phyloP scores from a whole-genome alignment of 2,113 vertebrate genomes.

The western clawed frog (Xenopus tropicalis) region DNA sequence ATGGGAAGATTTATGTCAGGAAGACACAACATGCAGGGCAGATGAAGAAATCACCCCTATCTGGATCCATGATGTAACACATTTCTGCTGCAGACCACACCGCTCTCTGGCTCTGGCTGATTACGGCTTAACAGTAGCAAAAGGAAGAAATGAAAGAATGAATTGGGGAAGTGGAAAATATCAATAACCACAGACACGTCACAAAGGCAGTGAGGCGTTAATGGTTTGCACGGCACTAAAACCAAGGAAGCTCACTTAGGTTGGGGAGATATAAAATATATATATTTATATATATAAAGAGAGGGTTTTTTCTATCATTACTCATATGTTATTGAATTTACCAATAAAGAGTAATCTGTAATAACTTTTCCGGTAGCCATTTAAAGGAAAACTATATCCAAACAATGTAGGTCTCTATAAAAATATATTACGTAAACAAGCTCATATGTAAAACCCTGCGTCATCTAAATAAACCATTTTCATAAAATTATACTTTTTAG shows the following conservation, averaged over 20 bases:
- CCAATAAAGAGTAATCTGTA: too few relatives aligned
- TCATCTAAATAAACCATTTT: too few relatives aligned
- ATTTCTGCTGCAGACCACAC: background rate
- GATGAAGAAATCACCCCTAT: background rate
- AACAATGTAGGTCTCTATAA: too few relatives aligned
- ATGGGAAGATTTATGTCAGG: background rate
- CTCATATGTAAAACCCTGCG: too few relatives aligned
- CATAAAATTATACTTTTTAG: too few relatives aligned
- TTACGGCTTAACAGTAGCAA: background rate
- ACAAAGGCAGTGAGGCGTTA: constrained; percentile 8
- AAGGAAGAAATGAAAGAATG: constrained; percentile 18
- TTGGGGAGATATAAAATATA: too few relatives aligned
- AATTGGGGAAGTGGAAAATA: constrained; percentile 41
- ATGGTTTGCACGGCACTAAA: constrained; percentile 18
- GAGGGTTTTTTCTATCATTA: too few relatives aligned
- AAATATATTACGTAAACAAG: too few relatives aligned
- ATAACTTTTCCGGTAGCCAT: too few relatives aligned
- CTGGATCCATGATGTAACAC: background rate
- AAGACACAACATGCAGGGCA: background rate
- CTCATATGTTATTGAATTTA: too few relatives aligned
- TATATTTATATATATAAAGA: too few relatives aligned
- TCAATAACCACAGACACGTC: constrained; percentile 34
- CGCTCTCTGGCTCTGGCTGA: constrained; percentile 3
- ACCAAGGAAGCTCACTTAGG: background rate
- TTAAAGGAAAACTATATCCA: too few relatives aligned